Conservation (phyloP, 1,140 invertebrate genomes). For the Elysia chlorotica region DNA sequence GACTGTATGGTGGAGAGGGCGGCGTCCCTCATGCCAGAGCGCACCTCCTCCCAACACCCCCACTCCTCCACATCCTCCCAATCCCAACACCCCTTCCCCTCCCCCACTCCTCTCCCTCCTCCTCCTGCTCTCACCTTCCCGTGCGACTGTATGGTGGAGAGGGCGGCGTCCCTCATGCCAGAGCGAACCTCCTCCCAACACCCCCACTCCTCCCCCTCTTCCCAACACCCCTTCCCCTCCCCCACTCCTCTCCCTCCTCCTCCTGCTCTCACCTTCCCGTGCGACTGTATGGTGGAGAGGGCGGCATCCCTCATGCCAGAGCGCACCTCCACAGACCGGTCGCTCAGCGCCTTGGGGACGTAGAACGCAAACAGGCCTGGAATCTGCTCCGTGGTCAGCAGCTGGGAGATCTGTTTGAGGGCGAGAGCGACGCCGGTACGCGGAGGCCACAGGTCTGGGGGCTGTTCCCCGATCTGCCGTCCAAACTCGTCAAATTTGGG, state of each 20-base stretch:
- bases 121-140: too few relatives aligned
- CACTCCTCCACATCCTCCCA: too few relatives aligned
- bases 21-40: constrained; percentile 89
- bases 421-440: constrained; percentile 82
- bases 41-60: too few relatives aligned
- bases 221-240: too few relatives aligned
- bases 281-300: constrained; percentile 85
- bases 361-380: constrained; percentile 76
- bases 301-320: constrained; percentile 92
- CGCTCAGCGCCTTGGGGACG: constrained; percentile 84
- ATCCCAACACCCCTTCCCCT: too few relatives aligned
- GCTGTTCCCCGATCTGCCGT: constrained; percentile 79
- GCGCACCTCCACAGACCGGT: constrained; percentile 80
- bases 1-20: constrained; percentile 87
- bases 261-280: constrained; percentile 77
- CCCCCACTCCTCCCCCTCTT: too few relatives aligned
- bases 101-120: too few relatives aligned
- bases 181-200: too few relatives aligned
- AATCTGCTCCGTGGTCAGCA: constrained; percentile 73
- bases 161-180: too few relatives aligned
- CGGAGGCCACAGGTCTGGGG: constrained; percentile 84
- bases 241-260: too few relatives aligned
- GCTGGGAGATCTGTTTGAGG: constrained; percentile 60
- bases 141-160: too few relatives aligned
- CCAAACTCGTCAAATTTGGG: constrained; percentile 90